A percentile compares a stretch with the other conserved stretches of the same genome.
Evolutionary conservation across 30 jellyfish, hydroid and myxozoan species (phyloP).

Genomic region (Cassiopea andromeda): DNA sequence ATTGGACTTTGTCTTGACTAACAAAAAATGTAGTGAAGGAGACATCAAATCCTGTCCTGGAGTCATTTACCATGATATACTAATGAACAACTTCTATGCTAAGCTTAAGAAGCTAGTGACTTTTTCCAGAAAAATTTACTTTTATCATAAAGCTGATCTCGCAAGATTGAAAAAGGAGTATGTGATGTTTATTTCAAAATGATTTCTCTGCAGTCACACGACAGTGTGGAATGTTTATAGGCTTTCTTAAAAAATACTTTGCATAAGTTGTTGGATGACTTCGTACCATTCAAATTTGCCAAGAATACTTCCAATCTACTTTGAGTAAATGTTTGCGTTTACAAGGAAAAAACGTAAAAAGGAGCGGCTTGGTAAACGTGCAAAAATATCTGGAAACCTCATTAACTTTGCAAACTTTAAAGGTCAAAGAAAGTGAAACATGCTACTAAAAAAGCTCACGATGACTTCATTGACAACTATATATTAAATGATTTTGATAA

Average conservation of each 20-base stretch:
- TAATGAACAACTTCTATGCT: neutral
- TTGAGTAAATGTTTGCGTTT: constrained; percentile 33
- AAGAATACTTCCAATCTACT: constrained; percentile 19
- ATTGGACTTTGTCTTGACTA: constrained; percentile 37
- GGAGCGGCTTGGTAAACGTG: constrained; percentile 31
- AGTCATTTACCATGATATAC: constrained; percentile 42
- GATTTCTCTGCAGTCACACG: constrained; percentile 41
- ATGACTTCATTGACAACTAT: constrained; percentile 25
- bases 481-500: constrained; percentile 29
- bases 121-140: constrained; percentile 12
- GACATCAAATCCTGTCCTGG: constrained; percentile 47
- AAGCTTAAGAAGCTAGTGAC: constrained; percentile 32
- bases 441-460: constrained; percentile 26
- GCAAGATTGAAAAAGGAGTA: constrained; percentile 38
- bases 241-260: constrained; percentile 24
- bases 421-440: constrained; percentile 33
- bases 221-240: constrained; percentile 37
- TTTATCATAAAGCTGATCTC: constrained; percentile 45
- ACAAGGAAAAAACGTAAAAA: constrained; percentile 35
- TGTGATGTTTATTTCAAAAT: constrained; percentile 22
- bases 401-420: constrained; percentile 21
- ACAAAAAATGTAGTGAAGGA: constrained; percentile 50
- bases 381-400: constrained; percentile 25
- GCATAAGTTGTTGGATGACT: constrained; percentile 33
- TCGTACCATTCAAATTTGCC: constrained; percentile 33